phyloP scores from a whole-genome alignment of 2,797 vertebrate genomes.

The Ctenopoma multispine region DNA sequence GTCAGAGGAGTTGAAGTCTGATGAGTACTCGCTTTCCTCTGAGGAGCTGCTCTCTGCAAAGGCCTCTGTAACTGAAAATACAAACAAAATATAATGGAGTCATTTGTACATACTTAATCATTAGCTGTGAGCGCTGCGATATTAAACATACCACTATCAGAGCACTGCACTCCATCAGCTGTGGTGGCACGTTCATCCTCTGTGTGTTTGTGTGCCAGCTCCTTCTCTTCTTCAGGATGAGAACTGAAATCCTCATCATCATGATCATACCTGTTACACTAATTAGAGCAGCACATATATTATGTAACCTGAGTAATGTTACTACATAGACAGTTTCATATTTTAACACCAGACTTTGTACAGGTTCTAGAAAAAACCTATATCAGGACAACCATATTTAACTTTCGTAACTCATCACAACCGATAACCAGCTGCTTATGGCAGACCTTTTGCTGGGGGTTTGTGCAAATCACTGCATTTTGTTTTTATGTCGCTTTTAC shows the following conservation, averaged over 20 bases:
- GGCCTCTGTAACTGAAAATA: constrained; percentile 67
- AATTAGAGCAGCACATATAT: constrained; percentile 29
- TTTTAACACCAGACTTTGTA: not conserved
- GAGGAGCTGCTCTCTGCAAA: constrained; percentile 84
- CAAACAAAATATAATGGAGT: not conserved
- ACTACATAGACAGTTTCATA: not conserved
- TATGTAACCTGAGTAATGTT: not conserved
- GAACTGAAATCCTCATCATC: not conserved
- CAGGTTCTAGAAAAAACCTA: not conserved
- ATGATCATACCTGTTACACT: constrained; percentile 51
- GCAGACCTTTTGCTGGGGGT: too few relatives aligned
- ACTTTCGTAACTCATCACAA: not conserved
- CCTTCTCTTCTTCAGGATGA: constrained; percentile 29
- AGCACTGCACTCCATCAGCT: constrained; percentile 79
- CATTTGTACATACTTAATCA: not conserved
- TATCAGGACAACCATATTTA: not conserved
- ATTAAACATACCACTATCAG: constrained; percentile 81
- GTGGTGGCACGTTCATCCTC: constrained; percentile 70
- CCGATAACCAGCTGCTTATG: not conserved
- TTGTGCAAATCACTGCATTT: too few relatives aligned
- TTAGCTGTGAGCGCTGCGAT: not conserved
- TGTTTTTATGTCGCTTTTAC: not conserved
- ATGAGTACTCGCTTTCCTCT: constrained; percentile 86
- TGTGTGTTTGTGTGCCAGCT: constrained; percentile 42
- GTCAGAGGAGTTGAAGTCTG: constrained; percentile 72